Evolutionary conservation across 1,140 invertebrate genomes (phyloP), one percentile per base, ranked within the genome.

Genomic region (Bombus fervidus): DNA sequence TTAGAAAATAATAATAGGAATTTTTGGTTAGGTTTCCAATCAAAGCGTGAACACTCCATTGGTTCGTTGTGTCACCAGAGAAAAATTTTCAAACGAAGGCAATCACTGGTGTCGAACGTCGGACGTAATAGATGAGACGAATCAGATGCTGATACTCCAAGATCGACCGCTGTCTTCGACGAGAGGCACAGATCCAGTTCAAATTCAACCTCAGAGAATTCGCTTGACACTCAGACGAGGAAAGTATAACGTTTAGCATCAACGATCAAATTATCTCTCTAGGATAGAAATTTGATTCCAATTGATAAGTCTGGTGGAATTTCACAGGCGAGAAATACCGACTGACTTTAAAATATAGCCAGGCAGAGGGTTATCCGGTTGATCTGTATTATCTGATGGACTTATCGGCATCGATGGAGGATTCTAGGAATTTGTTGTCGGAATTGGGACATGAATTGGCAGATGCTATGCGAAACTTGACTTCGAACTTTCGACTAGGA

Each of bases 361-460:
- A 95, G 86, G 97, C 97, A 4, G 96, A 97, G 87, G 97, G 98
- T 93, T 98, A 98, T 94, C 98, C 98, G 0, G 97, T 98, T 0
- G 98, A 99, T 95, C 93, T 99, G 8, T 99, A 99, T 93, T 98
- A 98, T 92, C 95, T 99, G 2, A 97, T 98, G 96, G 98, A 99
- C 92, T 94, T 98, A 34, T 98, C 98, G 8, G 96, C 96, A 71
- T 98, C 98, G 0, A 98, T 98, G 98, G 93, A 95, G 62, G 96
- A 96, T 86, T 96, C 98, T 88, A 97, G 97, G 91, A 95, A 97
- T 22, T 96, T 96, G 86, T 92, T 98, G 6, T 96, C 96, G 0
- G 92, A 95, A 62, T 94, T 98, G 31, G 97, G 97, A 12, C 93
- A 96, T 86, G 91, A 96, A 13, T 95, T 98, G 75, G 97, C 96